phyloP scores from a whole-genome alignment of 2,113 vertebrate genomes.

The Numida meleagris region DNA sequence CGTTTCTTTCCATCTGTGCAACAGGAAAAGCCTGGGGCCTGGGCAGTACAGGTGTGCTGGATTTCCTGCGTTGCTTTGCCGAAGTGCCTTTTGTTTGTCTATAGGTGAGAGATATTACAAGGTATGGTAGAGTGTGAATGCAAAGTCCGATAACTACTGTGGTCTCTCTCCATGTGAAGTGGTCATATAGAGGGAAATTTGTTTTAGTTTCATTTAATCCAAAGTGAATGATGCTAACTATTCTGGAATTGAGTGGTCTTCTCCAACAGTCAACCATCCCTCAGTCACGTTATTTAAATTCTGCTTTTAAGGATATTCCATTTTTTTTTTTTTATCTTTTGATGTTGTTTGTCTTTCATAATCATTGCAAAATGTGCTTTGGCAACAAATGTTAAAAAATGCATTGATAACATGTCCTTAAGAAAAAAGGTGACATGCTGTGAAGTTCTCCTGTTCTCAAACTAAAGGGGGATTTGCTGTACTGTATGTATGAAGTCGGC shows the following conservation, averaged over 20 bases:
- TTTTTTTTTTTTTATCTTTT: not conserved
- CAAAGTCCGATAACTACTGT: not conserved
- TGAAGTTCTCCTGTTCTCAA: not conserved
- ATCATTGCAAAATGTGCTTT: not conserved
- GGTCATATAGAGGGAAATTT: not conserved
- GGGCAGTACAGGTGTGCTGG: not conserved
- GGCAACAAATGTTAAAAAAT: not conserved
- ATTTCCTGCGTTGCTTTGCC: not conserved
- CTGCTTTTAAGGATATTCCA: not conserved
- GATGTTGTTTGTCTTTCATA: not conserved
- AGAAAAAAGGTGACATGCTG: not conserved
- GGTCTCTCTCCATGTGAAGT: not conserved
- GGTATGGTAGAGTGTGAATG: not conserved
- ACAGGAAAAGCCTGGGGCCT: not conserved
- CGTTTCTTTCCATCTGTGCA: not conserved
- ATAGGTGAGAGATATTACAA: not conserved
- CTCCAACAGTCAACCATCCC: not conserved
- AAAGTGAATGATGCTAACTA: not conserved
- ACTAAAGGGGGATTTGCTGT: not conserved
- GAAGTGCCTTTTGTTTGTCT: slow-evolving; percentile 51
- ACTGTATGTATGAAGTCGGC: not conserved
- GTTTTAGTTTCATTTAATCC: not conserved
- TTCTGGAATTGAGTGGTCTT: not conserved
- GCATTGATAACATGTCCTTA: not conserved
- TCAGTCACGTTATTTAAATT: not conserved